These are phyloP conservation scores for Panzeria rudis DNA, from an alignment of 2,888 invertebrate species.

Conservation along the genomic window DNA sequence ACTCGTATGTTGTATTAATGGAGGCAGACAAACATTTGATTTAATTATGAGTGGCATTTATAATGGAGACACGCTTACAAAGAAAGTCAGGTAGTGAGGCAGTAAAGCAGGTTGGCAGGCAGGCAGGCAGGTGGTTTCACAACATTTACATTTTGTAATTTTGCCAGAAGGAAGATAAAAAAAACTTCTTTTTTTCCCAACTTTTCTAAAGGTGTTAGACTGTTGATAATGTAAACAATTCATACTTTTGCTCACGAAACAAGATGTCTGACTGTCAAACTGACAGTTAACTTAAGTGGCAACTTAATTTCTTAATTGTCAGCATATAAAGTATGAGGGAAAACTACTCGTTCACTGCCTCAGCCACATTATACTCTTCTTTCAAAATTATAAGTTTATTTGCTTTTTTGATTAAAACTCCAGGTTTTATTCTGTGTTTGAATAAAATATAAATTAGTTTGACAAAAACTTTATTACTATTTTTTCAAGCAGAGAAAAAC, in stretches of 20 bases:
- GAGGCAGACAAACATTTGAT: constrained; percentile 50
- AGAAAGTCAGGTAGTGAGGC: not conserved
- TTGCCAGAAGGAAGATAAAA: constrained; percentile 41
- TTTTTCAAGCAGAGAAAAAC: constrained; percentile 22
- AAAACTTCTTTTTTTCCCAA: constrained; percentile 22
- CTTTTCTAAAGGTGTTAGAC: constrained; percentile 80
- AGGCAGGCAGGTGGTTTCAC: constrained; percentile 16
- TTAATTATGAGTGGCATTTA: constrained; percentile 52
- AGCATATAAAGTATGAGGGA: constrained; percentile 74
- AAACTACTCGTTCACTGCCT: constrained; percentile 15
- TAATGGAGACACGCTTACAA: constrained; percentile 67
- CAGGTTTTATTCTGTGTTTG: constrained; percentile 62
- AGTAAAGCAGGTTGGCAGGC: constrained; percentile 15
- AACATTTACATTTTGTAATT: constrained; percentile 28
- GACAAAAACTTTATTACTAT: constrained; percentile 46
- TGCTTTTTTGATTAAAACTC: constrained; percentile 33
- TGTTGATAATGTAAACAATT: constrained; percentile 82
- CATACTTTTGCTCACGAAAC: constrained; percentile 65
- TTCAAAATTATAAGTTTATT: not conserved
- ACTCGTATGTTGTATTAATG: constrained; percentile 23
- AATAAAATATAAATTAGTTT: constrained; percentile 58
- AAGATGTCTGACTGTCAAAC: constrained; percentile 80
- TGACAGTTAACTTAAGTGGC: constrained; percentile 82
- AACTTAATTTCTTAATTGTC: constrained; percentile 83
- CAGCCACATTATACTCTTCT: not conserved